These are phyloP conservation scores for Cochlearius cochlearius DNA, from an alignment of 2,113 vertebrate species.

Conservation along the genomic window DNA sequence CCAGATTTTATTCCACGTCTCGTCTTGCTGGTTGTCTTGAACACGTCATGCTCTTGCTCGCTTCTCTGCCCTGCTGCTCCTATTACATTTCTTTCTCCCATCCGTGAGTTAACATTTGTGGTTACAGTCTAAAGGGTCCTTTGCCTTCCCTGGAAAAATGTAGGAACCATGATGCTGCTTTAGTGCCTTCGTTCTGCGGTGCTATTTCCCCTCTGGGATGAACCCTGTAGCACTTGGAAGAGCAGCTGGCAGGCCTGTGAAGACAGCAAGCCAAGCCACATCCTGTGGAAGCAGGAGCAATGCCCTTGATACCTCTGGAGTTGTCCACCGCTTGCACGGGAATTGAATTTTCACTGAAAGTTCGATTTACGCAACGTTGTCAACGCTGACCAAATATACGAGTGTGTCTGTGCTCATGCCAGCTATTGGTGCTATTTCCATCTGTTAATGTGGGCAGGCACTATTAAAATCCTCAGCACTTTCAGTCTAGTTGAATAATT, in stretches of 20 bases:
- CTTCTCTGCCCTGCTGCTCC: not conserved
- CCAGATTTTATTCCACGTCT: not conserved
- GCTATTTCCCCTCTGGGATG: not conserved
- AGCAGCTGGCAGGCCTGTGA: not conserved
- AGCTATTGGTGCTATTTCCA: not conserved
- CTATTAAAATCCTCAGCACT: constrained; percentile 46
- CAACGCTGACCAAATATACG: not conserved
- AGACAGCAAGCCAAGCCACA: not conserved
- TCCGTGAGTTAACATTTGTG: not conserved
- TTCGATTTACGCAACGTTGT: not conserved
- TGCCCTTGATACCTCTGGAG: not conserved
- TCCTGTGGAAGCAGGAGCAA: not conserved
- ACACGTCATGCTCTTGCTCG: accelerated
- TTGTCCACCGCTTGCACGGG: not conserved
- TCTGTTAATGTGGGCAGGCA: constrained; percentile 26
- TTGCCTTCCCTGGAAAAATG: not conserved
- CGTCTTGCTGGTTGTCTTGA: not conserved
- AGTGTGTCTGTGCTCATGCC: not conserved
- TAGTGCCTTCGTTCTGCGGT: not conserved
- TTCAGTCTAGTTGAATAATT: constrained; percentile 51
- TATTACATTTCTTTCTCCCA: not conserved
- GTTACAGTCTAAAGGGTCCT: not conserved
- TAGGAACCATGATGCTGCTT: not conserved
- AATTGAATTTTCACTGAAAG: not conserved
- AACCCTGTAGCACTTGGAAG: not conserved